These are phyloP conservation scores for Plagodis pulveraria DNA, from an alignment of 2,888 invertebrate genomes.

Conservation along the genomic window DNA sequence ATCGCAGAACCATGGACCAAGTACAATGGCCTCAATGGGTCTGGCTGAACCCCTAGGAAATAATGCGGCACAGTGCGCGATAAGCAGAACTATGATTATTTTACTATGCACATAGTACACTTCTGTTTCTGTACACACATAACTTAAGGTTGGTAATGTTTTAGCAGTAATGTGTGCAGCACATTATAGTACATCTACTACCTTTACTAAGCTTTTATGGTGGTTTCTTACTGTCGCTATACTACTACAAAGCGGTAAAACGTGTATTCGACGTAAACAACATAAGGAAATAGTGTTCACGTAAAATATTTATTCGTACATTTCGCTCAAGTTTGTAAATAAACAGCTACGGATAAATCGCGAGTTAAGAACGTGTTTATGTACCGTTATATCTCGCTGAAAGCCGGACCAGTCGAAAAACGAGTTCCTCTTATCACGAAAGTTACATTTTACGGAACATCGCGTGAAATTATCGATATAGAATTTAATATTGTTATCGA, in stretches of 20 bases:
- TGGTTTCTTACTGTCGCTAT: slow-evolving; percentile 34
- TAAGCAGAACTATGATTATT: slow-evolving; percentile 52
- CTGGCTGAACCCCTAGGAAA: slow-evolving; percentile 60
- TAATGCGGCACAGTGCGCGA: slow-evolving; percentile 50
- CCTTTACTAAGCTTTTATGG: slow-evolving; percentile 26
- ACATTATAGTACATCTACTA: neutral
- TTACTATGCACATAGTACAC: slow-evolving; percentile 15
- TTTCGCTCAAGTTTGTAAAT: slow-evolving; percentile 66
- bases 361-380: slow-evolving; percentile 69
- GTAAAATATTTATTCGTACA: slow-evolving; percentile 37
- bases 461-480: slow-evolving; percentile 31
- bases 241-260: slow-evolving; percentile 46
- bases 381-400: slow-evolving; percentile 74
- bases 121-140: slow-evolving; percentile 21
- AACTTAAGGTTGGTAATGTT: neutral
- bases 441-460: slow-evolving; percentile 38
- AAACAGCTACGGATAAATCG: slow-evolving; percentile 58
- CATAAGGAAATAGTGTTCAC: slow-evolving; percentile 51
- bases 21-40: slow-evolving; percentile 68
- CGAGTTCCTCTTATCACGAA: slow-evolving; percentile 57
- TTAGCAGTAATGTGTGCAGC: slow-evolving; percentile 39
- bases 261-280: slow-evolving; percentile 48
- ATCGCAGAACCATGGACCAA: slow-evolving; percentile 59
- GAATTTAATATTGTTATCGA: slow-evolving; percentile 28
- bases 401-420: slow-evolving; percentile 60